phyloP scores from a whole-genome alignment of 1,140 invertebrate genomes.

The Whitmania pigra region DNA sequence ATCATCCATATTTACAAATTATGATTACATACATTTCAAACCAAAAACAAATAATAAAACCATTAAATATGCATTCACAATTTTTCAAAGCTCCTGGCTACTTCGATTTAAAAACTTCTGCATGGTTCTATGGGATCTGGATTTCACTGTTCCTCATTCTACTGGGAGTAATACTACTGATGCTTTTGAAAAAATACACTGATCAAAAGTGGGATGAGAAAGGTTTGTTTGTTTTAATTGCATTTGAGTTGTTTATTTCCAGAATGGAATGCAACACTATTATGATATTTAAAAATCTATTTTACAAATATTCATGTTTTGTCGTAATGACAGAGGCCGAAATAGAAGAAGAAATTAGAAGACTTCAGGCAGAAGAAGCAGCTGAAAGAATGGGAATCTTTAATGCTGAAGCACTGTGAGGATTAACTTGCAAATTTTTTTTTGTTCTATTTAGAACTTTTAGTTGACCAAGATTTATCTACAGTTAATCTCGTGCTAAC shows the following conservation, averaged over 20 bases:
- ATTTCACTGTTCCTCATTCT: conserved; percentile 24
- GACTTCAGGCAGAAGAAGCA: conserved; percentile 22
- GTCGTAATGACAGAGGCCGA: conserved; percentile 17
- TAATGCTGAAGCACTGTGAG: conserved; percentile 8
- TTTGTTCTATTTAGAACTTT: background rate
- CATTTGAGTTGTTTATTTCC: no score
- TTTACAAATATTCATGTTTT: conserved; percentile 12
- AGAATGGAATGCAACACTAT: no score
- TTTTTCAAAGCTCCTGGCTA: conserved; percentile 16
- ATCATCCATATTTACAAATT: no score
- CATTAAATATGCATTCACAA: background rate
- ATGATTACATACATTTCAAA: no score
- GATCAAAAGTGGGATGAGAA: conserved; percentile 21
- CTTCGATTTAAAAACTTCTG: conserved; percentile 14
- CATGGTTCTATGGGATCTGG: conserved; percentile 25
- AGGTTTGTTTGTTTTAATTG: conserved; percentile 10
- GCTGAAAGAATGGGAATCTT: conserved; percentile 19
- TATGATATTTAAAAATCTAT: no score
- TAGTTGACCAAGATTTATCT: background rate
- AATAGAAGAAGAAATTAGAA: conserved; percentile 23
- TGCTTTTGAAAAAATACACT: conserved; percentile 19
- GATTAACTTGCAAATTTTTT: background rate
- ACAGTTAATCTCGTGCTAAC: no score
- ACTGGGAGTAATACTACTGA: conserved; percentile 13
- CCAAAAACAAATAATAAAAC: background rate